phyloP scores from a whole-genome alignment of 2,888 invertebrate genomes.

The Drosophila pullipes region DNA sequence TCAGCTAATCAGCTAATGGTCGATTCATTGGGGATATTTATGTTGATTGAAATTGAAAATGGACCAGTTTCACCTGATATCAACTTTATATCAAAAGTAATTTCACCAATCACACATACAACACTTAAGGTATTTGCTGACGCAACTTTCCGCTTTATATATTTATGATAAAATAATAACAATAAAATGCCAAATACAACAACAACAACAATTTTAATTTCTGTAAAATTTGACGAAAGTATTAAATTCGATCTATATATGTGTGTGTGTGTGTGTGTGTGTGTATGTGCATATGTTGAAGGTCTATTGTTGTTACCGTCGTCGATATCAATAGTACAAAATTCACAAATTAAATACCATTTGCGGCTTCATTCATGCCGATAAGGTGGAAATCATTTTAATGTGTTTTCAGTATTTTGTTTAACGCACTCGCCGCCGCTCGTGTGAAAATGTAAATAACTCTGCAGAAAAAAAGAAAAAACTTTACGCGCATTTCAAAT shows the following conservation, averaged over 20 bases:
- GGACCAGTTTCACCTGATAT: background rate
- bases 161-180: slow-evolving; percentile 70
- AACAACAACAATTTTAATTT: slow-evolving; percentile 35
- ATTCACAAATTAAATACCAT: slow-evolving; percentile 72
- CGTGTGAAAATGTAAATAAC: slow-evolving; percentile 35
- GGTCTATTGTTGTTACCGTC: slow-evolving; percentile 29
- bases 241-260: slow-evolving; percentile 21
- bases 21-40: background rate
- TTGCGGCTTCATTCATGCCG: slow-evolving; percentile 76
- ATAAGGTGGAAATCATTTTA: slow-evolving; percentile 70
- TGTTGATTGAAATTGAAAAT: background rate
- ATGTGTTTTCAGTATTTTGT: slow-evolving; percentile 61
- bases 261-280: slow-evolving; percentile 3
- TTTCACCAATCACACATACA: slow-evolving; percentile 3
- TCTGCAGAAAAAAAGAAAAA: background rate
- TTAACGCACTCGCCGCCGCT: slow-evolving; percentile 32
- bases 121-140: slow-evolving; percentile 41
- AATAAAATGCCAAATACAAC: slow-evolving; percentile 43
- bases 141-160: slow-evolving; percentile 62
- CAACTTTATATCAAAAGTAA: background rate
- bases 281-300: slow-evolving; percentile 1
- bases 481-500: slow-evolving; percentile 32
- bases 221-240: slow-evolving; percentile 52
- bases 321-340: slow-evolving; percentile 69
- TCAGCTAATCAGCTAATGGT: background rate